Evolutionary conservation across 2,888 invertebrate species (phyloP).

Genomic region (Drosophila austrosaltans): DNA sequence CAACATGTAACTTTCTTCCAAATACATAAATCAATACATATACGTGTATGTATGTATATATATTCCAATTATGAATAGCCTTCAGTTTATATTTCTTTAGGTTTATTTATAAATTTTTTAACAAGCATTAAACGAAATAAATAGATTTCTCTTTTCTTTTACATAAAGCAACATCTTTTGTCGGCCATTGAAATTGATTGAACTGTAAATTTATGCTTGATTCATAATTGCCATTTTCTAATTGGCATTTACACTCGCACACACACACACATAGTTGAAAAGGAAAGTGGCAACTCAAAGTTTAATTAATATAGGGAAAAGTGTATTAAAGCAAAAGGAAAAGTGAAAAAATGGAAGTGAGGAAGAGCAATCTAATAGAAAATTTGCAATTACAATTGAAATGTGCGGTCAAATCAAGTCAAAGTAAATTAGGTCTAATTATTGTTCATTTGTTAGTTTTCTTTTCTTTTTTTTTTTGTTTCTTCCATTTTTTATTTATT

Average conservation of each 20-base stretch:
- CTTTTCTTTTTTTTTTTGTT: not conserved
- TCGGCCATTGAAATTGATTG: conserved; percentile 14
- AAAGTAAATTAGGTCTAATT: conserved; percentile 5
- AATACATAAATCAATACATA: too few relatives aligned
- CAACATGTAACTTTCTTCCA: too few relatives aligned
- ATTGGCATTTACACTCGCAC: conserved; percentile 44
- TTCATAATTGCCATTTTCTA: conserved; percentile 33
- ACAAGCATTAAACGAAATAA: too few relatives aligned
- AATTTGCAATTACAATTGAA: conserved; percentile 6
- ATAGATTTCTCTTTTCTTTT: too few relatives aligned
- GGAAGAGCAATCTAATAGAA: not conserved
- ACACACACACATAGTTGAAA: conserved; percentile 3
- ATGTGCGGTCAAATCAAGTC: conserved; percentile 6
- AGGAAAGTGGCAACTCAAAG: conserved; percentile 41
- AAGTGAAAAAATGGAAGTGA: not conserved
- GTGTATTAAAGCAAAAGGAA: not conserved
- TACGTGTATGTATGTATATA: too few relatives aligned
- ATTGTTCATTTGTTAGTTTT: not conserved
- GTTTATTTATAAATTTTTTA: too few relatives aligned
- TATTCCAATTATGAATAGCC: too few relatives aligned
- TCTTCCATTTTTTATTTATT: not conserved
- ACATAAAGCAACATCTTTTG: not conserved
- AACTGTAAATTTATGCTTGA: conserved; percentile 9
- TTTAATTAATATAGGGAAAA: conserved; percentile 47
- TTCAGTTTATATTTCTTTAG: too few relatives aligned